Conservation (phyloP, 2,888 invertebrate species). For the Parnassius smintheus region DNA sequence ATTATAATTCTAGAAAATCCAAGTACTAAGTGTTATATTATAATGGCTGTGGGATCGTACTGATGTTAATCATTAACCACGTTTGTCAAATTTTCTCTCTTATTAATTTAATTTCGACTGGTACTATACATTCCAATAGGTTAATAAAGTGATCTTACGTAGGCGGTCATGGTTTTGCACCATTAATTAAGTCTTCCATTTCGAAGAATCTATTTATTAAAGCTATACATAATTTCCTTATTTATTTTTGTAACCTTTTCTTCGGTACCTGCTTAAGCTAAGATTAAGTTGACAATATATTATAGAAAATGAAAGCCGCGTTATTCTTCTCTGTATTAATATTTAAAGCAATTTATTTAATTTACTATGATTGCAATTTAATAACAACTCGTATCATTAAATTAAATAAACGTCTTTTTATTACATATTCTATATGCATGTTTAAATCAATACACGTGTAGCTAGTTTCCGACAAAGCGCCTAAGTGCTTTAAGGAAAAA, state of each 20-base stretch:
- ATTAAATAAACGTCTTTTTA: background rate
- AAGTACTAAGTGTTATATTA: constrained; percentile 72
- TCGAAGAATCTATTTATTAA: constrained; percentile 60
- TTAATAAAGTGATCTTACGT: constrained; percentile 49
- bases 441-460: constrained; percentile 36
- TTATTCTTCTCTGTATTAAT: constrained; percentile 15
- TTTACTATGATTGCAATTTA: background rate
- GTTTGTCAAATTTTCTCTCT: constrained; percentile 54
- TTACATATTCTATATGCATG: constrained; percentile 33
- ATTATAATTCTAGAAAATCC: constrained; percentile 55
- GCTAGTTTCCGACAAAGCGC: constrained; percentile 19
- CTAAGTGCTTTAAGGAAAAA: constrained; percentile 19
- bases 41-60: constrained; percentile 80
- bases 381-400: background rate
- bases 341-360: constrained; percentile 3
- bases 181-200: constrained; percentile 77
- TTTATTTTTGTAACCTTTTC: constrained; percentile 52
- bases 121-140: constrained; percentile 51
- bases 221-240: constrained; percentile 38
- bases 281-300: constrained; percentile 47
- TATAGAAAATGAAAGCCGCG: constrained; percentile 33
- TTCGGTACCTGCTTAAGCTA: constrained; percentile 68
- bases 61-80: constrained; percentile 69
- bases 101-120: constrained; percentile 49
- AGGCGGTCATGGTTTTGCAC: constrained; percentile 67